These are phyloP conservation scores for Drosophila sp. DNA, from an alignment of 1,140 invertebrate genomes.

Conservation along the genomic window DNA sequence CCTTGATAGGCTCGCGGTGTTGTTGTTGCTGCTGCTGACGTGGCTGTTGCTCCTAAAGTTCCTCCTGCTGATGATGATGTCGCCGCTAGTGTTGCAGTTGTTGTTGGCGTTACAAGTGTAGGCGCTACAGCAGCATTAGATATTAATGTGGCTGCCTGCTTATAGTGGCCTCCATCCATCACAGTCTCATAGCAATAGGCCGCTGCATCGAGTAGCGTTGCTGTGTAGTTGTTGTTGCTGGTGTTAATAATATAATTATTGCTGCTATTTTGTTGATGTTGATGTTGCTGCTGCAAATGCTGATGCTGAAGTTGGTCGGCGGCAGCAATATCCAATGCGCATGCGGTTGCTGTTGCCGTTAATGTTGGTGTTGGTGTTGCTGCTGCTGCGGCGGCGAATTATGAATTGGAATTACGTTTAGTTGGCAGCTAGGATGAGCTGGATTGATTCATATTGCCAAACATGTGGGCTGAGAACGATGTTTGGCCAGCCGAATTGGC, in stretches of 20 bases:
- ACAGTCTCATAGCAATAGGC: slow-evolving; percentile 67
- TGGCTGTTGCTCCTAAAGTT: slow-evolving; percentile 19
- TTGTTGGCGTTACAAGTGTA: slow-evolving; percentile 24
- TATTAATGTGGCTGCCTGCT: slow-evolving; percentile 20
- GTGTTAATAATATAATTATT: slow-evolving; percentile 33
- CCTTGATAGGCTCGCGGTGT: slow-evolving; percentile 61
- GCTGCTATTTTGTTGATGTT: slow-evolving; percentile 30
- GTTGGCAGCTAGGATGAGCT: slow-evolving; percentile 89
- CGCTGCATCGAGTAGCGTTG: slow-evolving; percentile 59
- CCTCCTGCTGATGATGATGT: slow-evolving; percentile 12
- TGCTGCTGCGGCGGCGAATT: slow-evolving; percentile 71
- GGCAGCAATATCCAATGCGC: neutral
- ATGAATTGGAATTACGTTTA: slow-evolving; percentile 83
- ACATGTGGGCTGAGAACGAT: slow-evolving; percentile 89
- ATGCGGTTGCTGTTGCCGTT: slow-evolving; percentile 5
- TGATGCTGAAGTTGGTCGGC: slow-evolving; percentile 10
- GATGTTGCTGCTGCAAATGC: slow-evolving; percentile 33
- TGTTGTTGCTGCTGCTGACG: slow-evolving; percentile 24
- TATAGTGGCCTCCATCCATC: slow-evolving; percentile 53
- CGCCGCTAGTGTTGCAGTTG: slow-evolving; percentile 28
- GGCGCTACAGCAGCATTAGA: slow-evolving; percentile 8
- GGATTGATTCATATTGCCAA: slow-evolving; percentile 91
- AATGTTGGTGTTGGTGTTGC: slow-evolving; percentile 32
- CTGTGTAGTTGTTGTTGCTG: slow-evolving; percentile 48
- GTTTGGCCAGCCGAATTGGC: slow-evolving; percentile 83